These are phyloP conservation scores for Girardinus metallicus DNA, from an alignment of 2,797 vertebrate genomes.

Conservation along the genomic window DNA sequence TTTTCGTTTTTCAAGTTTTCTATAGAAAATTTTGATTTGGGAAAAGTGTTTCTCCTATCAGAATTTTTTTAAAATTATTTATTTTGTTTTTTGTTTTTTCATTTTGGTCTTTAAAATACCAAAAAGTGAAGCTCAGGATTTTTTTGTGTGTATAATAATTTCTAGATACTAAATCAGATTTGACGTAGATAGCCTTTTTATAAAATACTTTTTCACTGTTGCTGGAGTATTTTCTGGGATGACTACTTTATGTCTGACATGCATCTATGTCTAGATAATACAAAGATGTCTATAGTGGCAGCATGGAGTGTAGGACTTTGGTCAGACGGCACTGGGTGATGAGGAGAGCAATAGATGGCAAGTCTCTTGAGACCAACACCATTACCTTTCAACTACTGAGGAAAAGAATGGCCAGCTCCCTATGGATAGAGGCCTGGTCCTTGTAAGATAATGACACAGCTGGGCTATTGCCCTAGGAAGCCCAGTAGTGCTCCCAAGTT, in stretches of 20 bases:
- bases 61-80: too few species aligned
- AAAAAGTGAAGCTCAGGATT: too few species aligned
- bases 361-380: slow-evolving; percentile 57
- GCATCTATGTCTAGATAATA: not conserved
- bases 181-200: too few species aligned
- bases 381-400: slow-evolving; percentile 69
- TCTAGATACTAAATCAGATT: too few species aligned
- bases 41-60: too few species aligned
- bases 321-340: slow-evolving; percentile 26
- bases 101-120: too few species aligned
- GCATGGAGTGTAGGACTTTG: not conserved
- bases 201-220: too few species aligned
- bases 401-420: slow-evolving; percentile 52
- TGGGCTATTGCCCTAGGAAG: slow-evolving; percentile 48
- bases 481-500: slow-evolving; percentile 36
- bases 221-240: too few species aligned
- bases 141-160: too few species aligned
- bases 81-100: too few species aligned
- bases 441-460: slow-evolving; percentile 53
- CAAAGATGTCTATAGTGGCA: not conserved
- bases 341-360: slow-evolving; percentile 19
- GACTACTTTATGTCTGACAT: not conserved
- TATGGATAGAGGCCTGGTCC: slow-evolving; percentile 39
- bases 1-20: too few species aligned
- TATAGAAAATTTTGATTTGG: too few species aligned